Evolutionary conservation across 1,140 invertebrate genomes (phyloP), one percentile per base, ranked within the genome.

Genomic region (Rhagoletis pomonella): DNA sequence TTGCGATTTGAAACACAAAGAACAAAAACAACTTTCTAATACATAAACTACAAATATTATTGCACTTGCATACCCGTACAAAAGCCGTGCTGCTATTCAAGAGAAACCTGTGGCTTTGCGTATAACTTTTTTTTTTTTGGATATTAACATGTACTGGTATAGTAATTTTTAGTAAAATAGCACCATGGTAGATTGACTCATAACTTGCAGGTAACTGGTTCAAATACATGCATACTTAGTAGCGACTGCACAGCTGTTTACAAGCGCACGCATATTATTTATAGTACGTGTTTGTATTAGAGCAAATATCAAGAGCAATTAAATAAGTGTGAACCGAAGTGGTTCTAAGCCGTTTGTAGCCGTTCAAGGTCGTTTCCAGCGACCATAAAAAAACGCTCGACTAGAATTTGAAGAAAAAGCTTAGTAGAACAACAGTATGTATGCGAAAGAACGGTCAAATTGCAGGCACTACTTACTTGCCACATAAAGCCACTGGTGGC

Each of bases 21-120:
- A 42, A 47, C 19, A 47, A 73, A 81, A 81, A 81, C 73, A 47
- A 81, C 73, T 81, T 81, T 81, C 73, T 81, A 81, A 81, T 81
- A 81, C 44, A 81, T 81, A 81, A 81, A 81, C 17, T 81, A 81
- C 73, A 6, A 55, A 81, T 29, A 19, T 81, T 73, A 73, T 19
- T 81, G 47, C 1, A 1, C 29, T 29, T 29, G 29, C 29, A 29
- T 29, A 29, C 29, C 29, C 29, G 29, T 81, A n/a, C 14, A 55
- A 50, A 81, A 7, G 17, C 4, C 2, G 4, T 12, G n/a, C 12
- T 50, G 10, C 47, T 44, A 44, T 44, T 58, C 73, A 29, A 29
- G 47, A 81, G n/a, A 42, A 55, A 81, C 69, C 47, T 73, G 44
- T 50, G 29, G 17, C 17, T 5, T 44, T 7, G 17, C 5, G 5